phyloP scores from a whole-genome alignment of 2,888 invertebrate species.

The Rosalia funebris region DNA sequence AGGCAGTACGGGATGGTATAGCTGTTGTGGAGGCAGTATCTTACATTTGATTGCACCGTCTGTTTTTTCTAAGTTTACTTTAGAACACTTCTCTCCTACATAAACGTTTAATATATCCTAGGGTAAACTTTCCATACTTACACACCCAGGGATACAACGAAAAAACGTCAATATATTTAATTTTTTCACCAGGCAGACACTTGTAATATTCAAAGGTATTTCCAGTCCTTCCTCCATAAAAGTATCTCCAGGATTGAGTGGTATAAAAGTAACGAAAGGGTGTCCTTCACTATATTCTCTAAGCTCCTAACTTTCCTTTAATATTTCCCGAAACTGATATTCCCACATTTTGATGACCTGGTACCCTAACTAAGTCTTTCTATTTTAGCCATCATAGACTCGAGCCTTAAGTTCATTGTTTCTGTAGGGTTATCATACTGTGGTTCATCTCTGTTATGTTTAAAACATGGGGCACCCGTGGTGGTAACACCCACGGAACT shows the following conservation, averaged over 20 bases:
- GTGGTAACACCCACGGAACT: no score
- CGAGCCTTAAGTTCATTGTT: no score
- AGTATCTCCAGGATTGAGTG: conserved; percentile 18
- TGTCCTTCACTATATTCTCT: conserved; percentile 20
- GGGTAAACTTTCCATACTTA: conserved; percentile 49
- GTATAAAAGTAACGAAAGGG: conserved; percentile 14
- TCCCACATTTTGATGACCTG: conserved; percentile 35
- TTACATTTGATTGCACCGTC: conserved; percentile 41
- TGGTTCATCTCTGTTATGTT: no score
- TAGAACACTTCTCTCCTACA: conserved; percentile 31
- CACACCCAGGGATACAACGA: conserved; percentile 46
- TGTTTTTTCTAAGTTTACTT: conserved; percentile 25
- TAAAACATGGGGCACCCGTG: no score
- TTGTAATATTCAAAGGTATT: conserved; percentile 24
- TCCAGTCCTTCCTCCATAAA: conserved; percentile 20
- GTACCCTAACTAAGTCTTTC: background rate
- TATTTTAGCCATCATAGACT: no score
- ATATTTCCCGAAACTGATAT: conserved; percentile 30
- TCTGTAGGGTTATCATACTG: no score
- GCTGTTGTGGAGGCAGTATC: conserved; percentile 37
- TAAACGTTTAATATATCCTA: conserved; percentile 48
- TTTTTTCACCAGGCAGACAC: conserved; percentile 33
- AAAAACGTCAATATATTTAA: conserved; percentile 48
- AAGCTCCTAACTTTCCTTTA: conserved; percentile 17
- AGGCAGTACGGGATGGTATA: conserved; percentile 42